phyloP scores from a whole-genome alignment of 2,888 invertebrate species.

The Microctonus aethiopoides region DNA sequence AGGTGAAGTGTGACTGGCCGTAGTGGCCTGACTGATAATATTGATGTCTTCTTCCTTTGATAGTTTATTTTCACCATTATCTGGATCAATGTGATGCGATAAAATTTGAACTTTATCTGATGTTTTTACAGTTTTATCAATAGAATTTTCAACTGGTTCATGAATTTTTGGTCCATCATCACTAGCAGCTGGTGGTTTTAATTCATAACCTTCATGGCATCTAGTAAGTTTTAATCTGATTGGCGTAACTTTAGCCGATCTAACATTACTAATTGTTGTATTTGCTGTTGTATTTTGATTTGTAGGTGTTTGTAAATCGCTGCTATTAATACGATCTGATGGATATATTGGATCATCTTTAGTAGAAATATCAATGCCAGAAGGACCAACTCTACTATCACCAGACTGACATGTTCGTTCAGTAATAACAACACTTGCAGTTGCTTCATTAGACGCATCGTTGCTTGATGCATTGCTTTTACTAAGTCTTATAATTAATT shows the following conservation, averaged over 20 bases:
- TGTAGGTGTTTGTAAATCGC: slow-evolving; percentile 34
- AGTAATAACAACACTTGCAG: slow-evolving; percentile 1
- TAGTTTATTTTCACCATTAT: slow-evolving; percentile 47
- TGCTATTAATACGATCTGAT: slow-evolving; percentile 60
- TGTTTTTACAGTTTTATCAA: slow-evolving; percentile 40
- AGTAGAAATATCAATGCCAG: slow-evolving; percentile 41
- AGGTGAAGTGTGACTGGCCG: slow-evolving; percentile 52
- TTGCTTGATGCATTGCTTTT: slow-evolving; percentile 41
- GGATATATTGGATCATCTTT: slow-evolving; percentile 45
- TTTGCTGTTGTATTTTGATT: slow-evolving; percentile 47
- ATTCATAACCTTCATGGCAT: slow-evolving; percentile 79
- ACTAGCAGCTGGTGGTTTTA: slow-evolving; percentile 61
- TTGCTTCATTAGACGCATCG: slow-evolving; percentile 22
- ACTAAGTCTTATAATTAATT: slow-evolving; percentile 81
- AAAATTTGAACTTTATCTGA: slow-evolving; percentile 38
- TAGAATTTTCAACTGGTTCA: slow-evolving; percentile 9
- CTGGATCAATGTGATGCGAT: slow-evolving; percentile 41
- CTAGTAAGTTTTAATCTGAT: slow-evolving; percentile 87
- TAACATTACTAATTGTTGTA: slow-evolving; percentile 70
- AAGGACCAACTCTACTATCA: slow-evolving; percentile 51
- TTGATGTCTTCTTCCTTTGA: slow-evolving; percentile 49
- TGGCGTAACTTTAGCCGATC: slow-evolving; percentile 79
- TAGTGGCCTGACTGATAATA: slow-evolving; percentile 43
- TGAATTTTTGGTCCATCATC: slow-evolving; percentile 39
- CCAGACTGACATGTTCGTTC: slow-evolving; percentile 28